These are phyloP conservation scores for Hydropsyche betteni DNA, from an alignment of 2,888 invertebrate genomes.

Conservation along the genomic window DNA sequence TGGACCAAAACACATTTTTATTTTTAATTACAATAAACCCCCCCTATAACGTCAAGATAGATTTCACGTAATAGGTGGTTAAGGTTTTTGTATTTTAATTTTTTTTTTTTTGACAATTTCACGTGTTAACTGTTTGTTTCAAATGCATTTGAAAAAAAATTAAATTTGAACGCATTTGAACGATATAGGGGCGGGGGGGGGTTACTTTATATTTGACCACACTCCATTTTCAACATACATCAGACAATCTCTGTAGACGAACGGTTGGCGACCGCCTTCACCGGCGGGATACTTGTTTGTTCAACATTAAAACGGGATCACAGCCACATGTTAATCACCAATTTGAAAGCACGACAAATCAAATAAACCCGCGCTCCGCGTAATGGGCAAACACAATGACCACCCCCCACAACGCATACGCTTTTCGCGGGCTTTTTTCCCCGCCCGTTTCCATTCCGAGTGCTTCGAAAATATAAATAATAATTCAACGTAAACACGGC, in stretches of 20 bases:
- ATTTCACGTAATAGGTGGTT: too few species aligned
- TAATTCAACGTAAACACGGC: constrained; percentile 25
- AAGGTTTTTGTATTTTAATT: too few species aligned
- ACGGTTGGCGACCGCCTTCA: constrained; percentile 39
- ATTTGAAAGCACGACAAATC: constrained; percentile 50
- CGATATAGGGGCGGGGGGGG: too few species aligned
- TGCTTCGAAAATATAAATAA: constrained; percentile 23
- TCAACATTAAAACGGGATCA: constrained; percentile 49
- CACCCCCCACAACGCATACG: background rate
- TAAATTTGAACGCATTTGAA: too few species aligned
- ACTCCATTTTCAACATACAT: too few species aligned
- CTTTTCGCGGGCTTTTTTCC: background rate
- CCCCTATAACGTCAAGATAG: too few species aligned
- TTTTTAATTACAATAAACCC: too few species aligned
- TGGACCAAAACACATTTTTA: too few species aligned
- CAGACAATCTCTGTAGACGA: background rate
- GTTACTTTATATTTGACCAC: too few species aligned
- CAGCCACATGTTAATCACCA: constrained; percentile 48
- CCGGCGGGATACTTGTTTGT: constrained; percentile 43
- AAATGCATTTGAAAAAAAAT: too few species aligned
- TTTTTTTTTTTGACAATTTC: too few species aligned
- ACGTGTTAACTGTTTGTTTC: too few species aligned
- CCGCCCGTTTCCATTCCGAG: background rate
- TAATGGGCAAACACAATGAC: constrained; percentile 48
- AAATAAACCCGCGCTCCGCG: constrained; percentile 43